Conservation (phyloP, 2,888 invertebrate genomes). For the Anoplius nigerrimus region DNA sequence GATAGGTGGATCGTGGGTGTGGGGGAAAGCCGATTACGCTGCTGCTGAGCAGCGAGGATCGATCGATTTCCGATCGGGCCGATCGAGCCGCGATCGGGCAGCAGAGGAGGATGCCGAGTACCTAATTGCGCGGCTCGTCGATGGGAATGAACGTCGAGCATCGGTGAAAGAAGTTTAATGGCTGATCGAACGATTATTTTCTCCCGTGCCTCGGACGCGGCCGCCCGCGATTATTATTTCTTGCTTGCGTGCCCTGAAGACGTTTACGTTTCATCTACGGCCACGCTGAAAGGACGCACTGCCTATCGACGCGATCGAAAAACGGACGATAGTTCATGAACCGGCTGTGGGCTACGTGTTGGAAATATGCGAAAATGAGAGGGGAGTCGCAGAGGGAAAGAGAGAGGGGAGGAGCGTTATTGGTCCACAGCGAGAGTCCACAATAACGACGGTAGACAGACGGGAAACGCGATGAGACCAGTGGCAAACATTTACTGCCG, state of each 20-base stretch:
- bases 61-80: neutral
- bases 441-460: neutral
- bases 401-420: too few relatives aligned
- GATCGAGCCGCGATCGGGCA: constrained; percentile 9
- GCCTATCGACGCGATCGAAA: neutral
- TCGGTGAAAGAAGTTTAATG: constrained; percentile 9
- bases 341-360: neutral
- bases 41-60: too few relatives aligned
- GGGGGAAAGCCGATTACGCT: too few relatives aligned
- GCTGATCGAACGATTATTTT: constrained; percentile 34
- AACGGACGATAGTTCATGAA: constrained; percentile 1
- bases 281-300: neutral
- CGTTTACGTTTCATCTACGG: constrained; percentile 8
- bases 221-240: constrained; percentile 28
- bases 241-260: constrained; percentile 6
- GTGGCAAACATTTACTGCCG: neutral
- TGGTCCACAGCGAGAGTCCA: too few relatives aligned
- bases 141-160: constrained; percentile 5
- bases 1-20: constrained; percentile 1
- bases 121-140: constrained; percentile 15
- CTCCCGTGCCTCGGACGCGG: constrained; percentile 8
- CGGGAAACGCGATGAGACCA: neutral
- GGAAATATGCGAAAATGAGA: neutral
- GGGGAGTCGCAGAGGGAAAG: neutral
- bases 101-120: neutral